Base-by-base conservation (phyloP, 2,888 invertebrate species). In the Tholera decimalis region DNA sequence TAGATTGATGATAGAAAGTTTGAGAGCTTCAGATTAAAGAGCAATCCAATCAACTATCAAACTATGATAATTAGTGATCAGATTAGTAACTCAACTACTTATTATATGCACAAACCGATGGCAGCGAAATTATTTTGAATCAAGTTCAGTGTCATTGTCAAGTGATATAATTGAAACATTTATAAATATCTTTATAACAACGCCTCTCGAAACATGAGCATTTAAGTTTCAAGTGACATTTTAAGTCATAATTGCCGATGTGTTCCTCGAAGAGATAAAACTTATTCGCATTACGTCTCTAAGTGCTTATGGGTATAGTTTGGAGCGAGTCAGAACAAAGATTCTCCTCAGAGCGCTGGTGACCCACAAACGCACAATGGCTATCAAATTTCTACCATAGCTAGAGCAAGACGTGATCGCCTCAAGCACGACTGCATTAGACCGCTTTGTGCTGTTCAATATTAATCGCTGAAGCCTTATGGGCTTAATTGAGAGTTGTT, bases 361-460 rank as follows among this genome's bases (percentile, higher is more conserved):
- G 92, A 93, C 92, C 93, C 83, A 93, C 81, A 91, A 92, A 91
- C 85, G 86, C 84, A 88, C 83, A 89, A 89, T 85, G 80, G 89
- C 84, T 88, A 91, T 92, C 91, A 85, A 90, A 92, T 93, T 90
- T 90, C 91, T 87, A 85, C 86, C 85, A 85, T 83, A 86, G 82
- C 61, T 67, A 58, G 70, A 81, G 68, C 72, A 79, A 85, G 75
- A 87, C 89, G 89, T 89, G 89, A 91, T 86, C 79, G 82, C 88
- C 84, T 73, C 60, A 78, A 83, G 88, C 89, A 87, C 86, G 88
- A 89, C 79, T 76, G 74, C 70, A 75, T 82, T 71, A 68, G 62
- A 86, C 84, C 82, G 82, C 83, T 83, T 87, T 85, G 80, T 82
- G 77, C 82, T 84, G 84, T 88, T 88, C 90, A 88, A 85, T 87